A percentile compares a stretch with the other conserved stretches of the same genome.
Evolutionary conservation across 2,113 vertebrate genomes (phyloP).

Genomic region (Melanotaenia duboulayi): DNA sequence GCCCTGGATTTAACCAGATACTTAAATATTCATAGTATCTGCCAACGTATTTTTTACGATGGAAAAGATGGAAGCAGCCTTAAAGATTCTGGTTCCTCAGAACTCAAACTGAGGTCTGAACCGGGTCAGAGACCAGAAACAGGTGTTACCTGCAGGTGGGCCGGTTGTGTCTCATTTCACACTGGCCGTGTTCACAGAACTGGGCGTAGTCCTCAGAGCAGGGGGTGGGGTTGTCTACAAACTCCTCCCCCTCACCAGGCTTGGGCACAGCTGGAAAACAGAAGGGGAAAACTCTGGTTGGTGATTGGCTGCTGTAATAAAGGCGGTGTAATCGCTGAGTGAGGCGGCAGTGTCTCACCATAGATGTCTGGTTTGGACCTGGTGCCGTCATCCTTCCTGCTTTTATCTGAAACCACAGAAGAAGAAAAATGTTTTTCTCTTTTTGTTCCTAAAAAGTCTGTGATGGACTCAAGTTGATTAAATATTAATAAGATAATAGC

Average conservation of each 20-base stretch:
- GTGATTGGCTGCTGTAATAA: constrained; percentile 19
- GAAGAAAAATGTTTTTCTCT: not conserved
- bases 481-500: too few species aligned
- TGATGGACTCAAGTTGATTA: too few species aligned
- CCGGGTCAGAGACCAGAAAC: not conserved
- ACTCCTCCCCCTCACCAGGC: constrained; percentile 88
- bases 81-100: not conserved
- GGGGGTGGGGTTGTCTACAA: constrained; percentile 87
- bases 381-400: constrained; percentile 72
- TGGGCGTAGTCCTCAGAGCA: constrained; percentile 91
- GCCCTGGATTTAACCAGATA: too few species aligned
- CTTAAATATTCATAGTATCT: too few species aligned
- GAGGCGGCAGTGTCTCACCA: constrained; percentile 33
- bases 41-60: too few species aligned
- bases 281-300: not conserved
- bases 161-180: constrained; percentile 93
- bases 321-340: not conserved
- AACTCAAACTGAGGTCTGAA: not conserved
- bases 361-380: constrained; percentile 77
- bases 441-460: too few species aligned
- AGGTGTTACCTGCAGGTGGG: constrained; percentile 90
- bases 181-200: constrained; percentile 95
- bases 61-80: too few species aligned
- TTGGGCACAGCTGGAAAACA: constrained; percentile 85
- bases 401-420: constrained; percentile 75